Evolutionary conservation across 2,113 vertebrate genomes (phyloP).

Genomic region (Cathartes aura): DNA sequence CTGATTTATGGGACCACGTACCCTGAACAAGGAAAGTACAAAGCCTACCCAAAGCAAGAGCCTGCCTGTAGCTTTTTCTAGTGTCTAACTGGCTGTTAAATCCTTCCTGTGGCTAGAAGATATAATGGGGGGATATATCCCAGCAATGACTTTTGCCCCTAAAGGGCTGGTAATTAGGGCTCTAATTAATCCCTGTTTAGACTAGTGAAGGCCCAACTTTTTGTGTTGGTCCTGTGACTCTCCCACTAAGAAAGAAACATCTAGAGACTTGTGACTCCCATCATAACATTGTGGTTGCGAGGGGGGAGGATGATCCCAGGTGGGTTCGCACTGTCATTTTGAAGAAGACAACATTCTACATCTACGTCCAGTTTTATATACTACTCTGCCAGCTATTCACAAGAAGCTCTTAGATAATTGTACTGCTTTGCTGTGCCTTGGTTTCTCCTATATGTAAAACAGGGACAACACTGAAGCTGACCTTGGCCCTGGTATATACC

Average conservation of each 20-base stretch:
- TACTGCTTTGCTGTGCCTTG: slow-evolving; percentile 49
- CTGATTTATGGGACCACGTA: background rate
- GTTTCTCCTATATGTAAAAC: background rate
- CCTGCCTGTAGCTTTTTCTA: slow-evolving; percentile 17
- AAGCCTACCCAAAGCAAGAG: slow-evolving; percentile 2
- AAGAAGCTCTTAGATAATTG: slow-evolving; percentile 25
- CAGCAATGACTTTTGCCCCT: background rate
- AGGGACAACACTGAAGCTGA: background rate
- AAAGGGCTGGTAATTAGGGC: background rate
- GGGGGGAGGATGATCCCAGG: background rate
- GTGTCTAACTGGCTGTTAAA: background rate
- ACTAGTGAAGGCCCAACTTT: slow-evolving; percentile 9
- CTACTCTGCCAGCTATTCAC: slow-evolving; percentile 1
- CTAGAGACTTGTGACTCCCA: background rate
- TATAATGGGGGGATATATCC: background rate
- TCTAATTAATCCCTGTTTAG: slow-evolving; percentile 8
- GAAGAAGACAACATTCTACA: background rate
- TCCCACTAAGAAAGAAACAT: background rate
- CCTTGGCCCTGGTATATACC: background rate
- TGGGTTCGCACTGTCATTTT: background rate
- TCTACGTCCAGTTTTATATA: background rate
- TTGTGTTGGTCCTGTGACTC: background rate
- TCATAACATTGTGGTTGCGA: background rate
- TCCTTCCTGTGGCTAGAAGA: background rate
- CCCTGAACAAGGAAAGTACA: background rate